Base-by-base conservation (phyloP, 2,797 vertebrate species). In the Rhinichthys osculus region DNA sequence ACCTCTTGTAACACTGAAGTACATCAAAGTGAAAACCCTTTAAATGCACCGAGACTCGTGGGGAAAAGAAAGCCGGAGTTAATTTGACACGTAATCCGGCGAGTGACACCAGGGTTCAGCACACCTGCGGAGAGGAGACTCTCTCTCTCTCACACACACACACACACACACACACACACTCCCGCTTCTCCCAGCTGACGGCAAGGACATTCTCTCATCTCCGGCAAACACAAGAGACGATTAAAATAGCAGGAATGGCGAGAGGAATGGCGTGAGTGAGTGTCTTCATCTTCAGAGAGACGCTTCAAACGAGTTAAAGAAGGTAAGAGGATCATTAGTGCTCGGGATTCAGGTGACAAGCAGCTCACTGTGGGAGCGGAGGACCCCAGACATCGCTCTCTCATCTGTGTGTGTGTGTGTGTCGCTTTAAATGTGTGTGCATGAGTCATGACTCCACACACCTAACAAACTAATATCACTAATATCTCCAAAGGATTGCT, bases 121-220 rank as follows among this genome's bases (percentile, higher is more conserved):
- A 77, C 59, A 84, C 82, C 82, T 84, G 72, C 23, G 30, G 82
- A 52, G 82, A 77, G 33, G 59, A 76, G 42, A 79, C 38, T 19
- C 57, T 19, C 83, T 40, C 66, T 38, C 35, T 5, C 35, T 2
- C 40, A 10, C 40, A 42, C 42, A 44, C 10, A 44, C 11, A 47
- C 11, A 9, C 40, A 10, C 40, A 42, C 42, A 44, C 10, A 44
- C 11, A 47, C 11, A 47, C 44, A 8, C 44, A 13, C 42, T 44
- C 44, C 19, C 30, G 3, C n/a, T 82, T 87, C 69, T 52, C 88
- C 81, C 83, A 69, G 85, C 82, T 90, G 79, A 90, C 86, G 82
- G 64, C 83, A 89, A 92, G 87, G 90, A 91, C 88, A 47, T 62
- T 23, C 50, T 87, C 91, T 90, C 85, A 91, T 92, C 91, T 88